Base-by-base conservation (phyloP, 2,797 vertebrate species). In the Melanotaenia nigrans region DNA sequence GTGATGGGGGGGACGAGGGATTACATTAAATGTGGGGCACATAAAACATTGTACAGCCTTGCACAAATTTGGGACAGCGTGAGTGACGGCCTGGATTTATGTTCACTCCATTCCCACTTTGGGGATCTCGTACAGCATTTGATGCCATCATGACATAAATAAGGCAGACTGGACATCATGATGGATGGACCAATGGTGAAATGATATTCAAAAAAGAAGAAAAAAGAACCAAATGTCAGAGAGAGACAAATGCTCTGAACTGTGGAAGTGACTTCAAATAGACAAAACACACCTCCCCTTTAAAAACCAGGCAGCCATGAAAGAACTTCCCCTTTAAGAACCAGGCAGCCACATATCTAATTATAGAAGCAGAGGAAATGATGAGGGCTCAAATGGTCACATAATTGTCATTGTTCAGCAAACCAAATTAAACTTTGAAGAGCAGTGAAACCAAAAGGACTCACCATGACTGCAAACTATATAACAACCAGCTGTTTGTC, bases 301-400 rank as follows among this genome's bases (percentile, higher is more conserved):
- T 85, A 85, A 91, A 81, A 71, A 8, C 42, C 38, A 75, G 38
- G 14, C 68, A 61, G 73, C 65, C 61, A 24, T 3, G 1, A 42
- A 67, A 55, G 40, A 13, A 80, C 89, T 84, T 88, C 68, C 85
- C 87, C 92, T 93, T 94, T 92, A 93, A 91, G 85, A 91, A 58
- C 38, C 57, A 74, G 61, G 36, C 61, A 72, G 77, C 70, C 87
- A 71, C 67, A 63, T 38, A 74, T 90, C 90, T 93, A 93, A 93
- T 93, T 92, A 93, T 93, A 92, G 92, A 84, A 90, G 66, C 82
- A 76, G 79, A 73, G 82, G 62, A 78, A 83, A 81, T 87, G 86
- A 86, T 75, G 60, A 77, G 75, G 67, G 73, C 83, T 86, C 68
- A 80, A 85, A 85, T 64, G 69, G 86, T 84, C 82, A 82, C 71